A percentile compares a stretch with the other conserved stretches of the same genome.
Evolutionary conservation across 2,113 vertebrate genomes (phyloP).

Genomic region (Chaenogobius annularis): DNA sequence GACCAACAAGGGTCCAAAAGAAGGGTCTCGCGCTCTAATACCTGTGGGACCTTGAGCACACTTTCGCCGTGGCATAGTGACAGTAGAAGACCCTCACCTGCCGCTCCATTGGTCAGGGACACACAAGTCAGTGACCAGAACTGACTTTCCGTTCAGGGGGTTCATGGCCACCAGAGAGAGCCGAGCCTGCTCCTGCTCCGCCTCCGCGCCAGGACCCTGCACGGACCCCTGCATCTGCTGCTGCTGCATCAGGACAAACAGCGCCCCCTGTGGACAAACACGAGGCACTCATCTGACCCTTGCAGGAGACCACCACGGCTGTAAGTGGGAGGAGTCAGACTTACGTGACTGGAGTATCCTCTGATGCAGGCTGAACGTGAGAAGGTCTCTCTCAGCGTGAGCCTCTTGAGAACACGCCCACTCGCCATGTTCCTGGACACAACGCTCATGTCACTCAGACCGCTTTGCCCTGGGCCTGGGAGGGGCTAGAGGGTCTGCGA

Average conservation of each 20-base stretch:
- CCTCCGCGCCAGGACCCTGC: slow-evolving; percentile 13
- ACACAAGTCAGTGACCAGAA: slow-evolving; percentile 29
- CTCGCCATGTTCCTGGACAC: slow-evolving; percentile 62
- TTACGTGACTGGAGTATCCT: slow-evolving; percentile 59
- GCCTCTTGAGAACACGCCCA: slow-evolving; percentile 56
- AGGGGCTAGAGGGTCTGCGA: too few species aligned
- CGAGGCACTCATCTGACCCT: too few species aligned
- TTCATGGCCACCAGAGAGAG: slow-evolving; percentile 65
- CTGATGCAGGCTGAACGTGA: slow-evolving; percentile 55
- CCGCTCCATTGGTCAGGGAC: slow-evolving; percentile 55
- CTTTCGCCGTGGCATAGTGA: too few species aligned
- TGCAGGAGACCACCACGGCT: too few species aligned
- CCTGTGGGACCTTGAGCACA: too few species aligned
- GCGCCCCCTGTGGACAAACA: slow-evolving; percentile 50
- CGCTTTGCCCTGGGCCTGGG: too few species aligned
- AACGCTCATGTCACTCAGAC: not conserved
- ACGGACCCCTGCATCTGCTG: slow-evolving; percentile 36
- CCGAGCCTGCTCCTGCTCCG: not conserved
- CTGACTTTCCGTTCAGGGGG: slow-evolving; percentile 52
- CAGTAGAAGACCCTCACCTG: slow-evolving; percentile 63
- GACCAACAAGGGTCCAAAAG: too few species aligned
- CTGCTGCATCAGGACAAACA: slow-evolving; percentile 70
- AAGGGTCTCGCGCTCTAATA: too few species aligned
- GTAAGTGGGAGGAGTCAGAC: slow-evolving; percentile 12
- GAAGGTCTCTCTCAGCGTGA: slow-evolving; percentile 44